phyloP scores from a whole-genome alignment of 1,140 invertebrate genomes.

The Leptoteleia sp. region DNA sequence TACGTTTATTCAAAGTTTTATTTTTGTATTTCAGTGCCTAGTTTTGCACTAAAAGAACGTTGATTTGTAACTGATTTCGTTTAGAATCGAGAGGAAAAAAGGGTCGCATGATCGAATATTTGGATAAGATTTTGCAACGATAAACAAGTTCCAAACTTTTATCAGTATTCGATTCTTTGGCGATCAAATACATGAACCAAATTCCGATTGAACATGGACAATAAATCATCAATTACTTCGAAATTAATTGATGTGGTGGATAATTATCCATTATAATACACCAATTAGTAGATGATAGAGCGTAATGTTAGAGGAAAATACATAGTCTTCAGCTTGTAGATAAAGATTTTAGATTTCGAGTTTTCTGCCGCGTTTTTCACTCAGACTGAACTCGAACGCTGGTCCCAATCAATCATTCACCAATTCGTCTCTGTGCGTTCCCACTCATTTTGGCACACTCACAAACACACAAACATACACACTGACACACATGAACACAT shows the following conservation, averaged over 20 bases:
- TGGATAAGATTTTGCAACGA: slow-evolving; percentile 17
- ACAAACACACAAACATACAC: no score
- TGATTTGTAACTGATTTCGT: background rate
- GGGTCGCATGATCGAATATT: no score
- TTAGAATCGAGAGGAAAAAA: background rate
- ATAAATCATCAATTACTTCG: slow-evolving; percentile 55
- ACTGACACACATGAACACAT: slow-evolving; percentile 35
- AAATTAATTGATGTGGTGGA: slow-evolving; percentile 50
- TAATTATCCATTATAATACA: slow-evolving; percentile 60
- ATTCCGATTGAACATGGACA: slow-evolving; percentile 55
- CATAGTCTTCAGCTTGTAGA: slow-evolving; percentile 46
- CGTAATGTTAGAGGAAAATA: slow-evolving; percentile 30
- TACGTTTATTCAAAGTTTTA: slow-evolving; percentile 14
- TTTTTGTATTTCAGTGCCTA: background rate
- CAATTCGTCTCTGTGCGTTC: slow-evolving; percentile 68
- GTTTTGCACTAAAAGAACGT: no score
- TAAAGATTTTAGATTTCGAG: slow-evolving; percentile 38
- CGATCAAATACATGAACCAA: slow-evolving; percentile 30
- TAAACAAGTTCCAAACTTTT: slow-evolving; percentile 5
- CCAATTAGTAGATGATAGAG: slow-evolving; percentile 53
- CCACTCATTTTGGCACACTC: slow-evolving; percentile 68
- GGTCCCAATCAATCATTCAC: slow-evolving; percentile 51
- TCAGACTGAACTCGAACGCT: slow-evolving; percentile 56
- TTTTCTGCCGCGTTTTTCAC: slow-evolving; percentile 42
- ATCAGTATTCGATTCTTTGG: background rate